These are phyloP conservation scores for Sitobion miscanthi DNA, from an alignment of 1,140 invertebrate species.

Conservation along the genomic window DNA sequence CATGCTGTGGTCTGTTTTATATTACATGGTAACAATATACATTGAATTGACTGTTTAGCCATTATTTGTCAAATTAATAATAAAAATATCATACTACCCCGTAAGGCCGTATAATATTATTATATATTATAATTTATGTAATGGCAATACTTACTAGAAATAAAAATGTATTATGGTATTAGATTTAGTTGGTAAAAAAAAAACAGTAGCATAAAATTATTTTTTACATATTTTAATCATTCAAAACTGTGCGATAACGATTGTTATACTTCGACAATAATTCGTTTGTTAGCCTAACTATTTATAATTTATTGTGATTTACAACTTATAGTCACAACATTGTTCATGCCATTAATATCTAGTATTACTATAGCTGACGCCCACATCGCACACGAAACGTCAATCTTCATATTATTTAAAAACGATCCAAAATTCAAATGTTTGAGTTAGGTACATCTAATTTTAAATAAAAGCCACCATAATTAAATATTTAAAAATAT, in stretches of 20 bases:
- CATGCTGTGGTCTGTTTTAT: background rate
- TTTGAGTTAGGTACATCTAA: background rate
- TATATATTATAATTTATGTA: background rate
- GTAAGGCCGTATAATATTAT: background rate
- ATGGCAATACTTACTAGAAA: background rate
- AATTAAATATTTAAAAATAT: background rate
- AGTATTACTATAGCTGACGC: background rate
- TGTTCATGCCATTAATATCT: background rate
- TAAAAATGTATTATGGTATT: background rate
- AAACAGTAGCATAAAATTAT: background rate
- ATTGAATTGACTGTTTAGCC: background rate
- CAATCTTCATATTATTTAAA: background rate
- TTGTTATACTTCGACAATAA: background rate
- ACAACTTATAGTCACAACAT: background rate
- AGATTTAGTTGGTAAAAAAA: background rate
- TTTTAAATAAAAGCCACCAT: background rate
- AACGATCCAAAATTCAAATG: background rate
- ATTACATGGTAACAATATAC: background rate
- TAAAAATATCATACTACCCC: background rate
- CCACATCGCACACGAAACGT: background rate
- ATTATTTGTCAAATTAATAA: background rate
- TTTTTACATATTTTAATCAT: background rate
- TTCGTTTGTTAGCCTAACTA: background rate
- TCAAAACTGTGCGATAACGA: background rate
- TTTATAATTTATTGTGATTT: background rate